phyloP scores from a whole-genome alignment of 2,113 vertebrate genomes.

The Rhineura floridana region DNA sequence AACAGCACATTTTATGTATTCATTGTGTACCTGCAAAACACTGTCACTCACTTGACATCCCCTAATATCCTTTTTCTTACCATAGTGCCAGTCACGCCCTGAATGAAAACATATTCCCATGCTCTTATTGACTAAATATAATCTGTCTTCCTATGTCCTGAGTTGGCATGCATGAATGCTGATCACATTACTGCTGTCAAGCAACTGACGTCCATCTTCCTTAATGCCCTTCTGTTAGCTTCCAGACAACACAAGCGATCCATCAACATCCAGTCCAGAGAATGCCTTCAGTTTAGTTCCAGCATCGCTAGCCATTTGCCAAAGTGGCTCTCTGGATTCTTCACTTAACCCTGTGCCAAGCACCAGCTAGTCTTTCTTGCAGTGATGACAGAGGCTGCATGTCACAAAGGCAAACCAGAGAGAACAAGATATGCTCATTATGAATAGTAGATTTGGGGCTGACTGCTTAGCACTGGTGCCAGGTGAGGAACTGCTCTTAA shows the following conservation, averaged over 20 bases:
- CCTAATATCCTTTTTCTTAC: not conserved
- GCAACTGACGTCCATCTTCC: not conserved
- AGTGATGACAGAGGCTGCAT: not conserved
- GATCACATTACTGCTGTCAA: constrained; percentile 15
- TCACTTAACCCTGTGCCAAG: not conserved
- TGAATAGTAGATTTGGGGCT: not conserved
- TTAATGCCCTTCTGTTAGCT: constrained; percentile 10
- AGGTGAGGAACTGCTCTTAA: not conserved
- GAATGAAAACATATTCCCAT: not conserved
- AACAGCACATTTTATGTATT: not conserved
- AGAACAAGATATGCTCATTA: constrained; percentile 11
- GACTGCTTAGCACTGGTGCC: not conserved
- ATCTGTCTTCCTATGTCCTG: not conserved
- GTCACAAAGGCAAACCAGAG: not conserved
- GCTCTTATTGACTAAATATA: not conserved
- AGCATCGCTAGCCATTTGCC: not conserved
- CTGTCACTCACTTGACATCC: not conserved
- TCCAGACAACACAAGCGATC: not conserved
- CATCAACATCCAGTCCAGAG: constrained; percentile 14
- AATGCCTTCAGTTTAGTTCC: constrained; percentile 21
- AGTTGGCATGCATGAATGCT: not conserved
- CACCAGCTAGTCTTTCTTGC: not conserved
- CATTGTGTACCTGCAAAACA: not conserved
- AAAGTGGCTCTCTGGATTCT: constrained; percentile 17
- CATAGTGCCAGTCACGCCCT: not conserved